Conservation (phyloP, 1,140 invertebrate genomes). For the Globodera rostochiensis region DNA sequence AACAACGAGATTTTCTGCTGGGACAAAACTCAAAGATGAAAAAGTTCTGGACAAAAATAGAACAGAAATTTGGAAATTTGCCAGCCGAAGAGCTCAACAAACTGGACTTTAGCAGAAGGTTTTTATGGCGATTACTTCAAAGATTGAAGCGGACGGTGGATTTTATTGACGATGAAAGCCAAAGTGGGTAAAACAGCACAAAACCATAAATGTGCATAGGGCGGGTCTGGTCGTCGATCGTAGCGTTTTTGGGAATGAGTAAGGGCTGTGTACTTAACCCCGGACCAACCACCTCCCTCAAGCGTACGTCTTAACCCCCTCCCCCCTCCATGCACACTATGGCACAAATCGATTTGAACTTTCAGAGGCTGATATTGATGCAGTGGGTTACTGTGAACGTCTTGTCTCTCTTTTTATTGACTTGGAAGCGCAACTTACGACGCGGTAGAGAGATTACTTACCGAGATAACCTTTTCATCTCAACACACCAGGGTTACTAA, state of each 20-base stretch:
- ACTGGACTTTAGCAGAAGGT: constrained; percentile 83
- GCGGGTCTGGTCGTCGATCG: not conserved
- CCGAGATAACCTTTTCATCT: too few species aligned
- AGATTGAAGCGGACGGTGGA: constrained; percentile 85
- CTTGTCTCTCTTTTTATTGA: constrained; percentile 95
- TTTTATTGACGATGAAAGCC: constrained; percentile 69
- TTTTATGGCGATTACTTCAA: constrained; percentile 83
- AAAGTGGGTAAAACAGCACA: constrained; percentile 7
- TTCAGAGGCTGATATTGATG: constrained; percentile 69
- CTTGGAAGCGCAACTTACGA: constrained; percentile 88
- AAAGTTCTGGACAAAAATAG: constrained; percentile 86
- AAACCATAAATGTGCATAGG: too few species aligned
- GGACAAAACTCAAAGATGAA: constrained; percentile 82
- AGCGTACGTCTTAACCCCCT: too few species aligned
- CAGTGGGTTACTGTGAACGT: constrained; percentile 85
- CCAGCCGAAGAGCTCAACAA: constrained; percentile 75
- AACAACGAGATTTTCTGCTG: constrained; percentile 81
- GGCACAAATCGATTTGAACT: not conserved
- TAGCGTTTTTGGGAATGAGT: too few species aligned
- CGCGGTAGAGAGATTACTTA: constrained; percentile 66
- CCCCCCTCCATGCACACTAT: too few species aligned
- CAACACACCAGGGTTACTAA: too few species aligned
- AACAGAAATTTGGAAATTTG: constrained; percentile 78
- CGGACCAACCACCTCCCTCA: too few species aligned
- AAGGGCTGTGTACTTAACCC: too few species aligned